Evolutionary conservation across 92 coral and sea anemone species (phyloP).

Genomic region (Bergia sp.): DNA sequence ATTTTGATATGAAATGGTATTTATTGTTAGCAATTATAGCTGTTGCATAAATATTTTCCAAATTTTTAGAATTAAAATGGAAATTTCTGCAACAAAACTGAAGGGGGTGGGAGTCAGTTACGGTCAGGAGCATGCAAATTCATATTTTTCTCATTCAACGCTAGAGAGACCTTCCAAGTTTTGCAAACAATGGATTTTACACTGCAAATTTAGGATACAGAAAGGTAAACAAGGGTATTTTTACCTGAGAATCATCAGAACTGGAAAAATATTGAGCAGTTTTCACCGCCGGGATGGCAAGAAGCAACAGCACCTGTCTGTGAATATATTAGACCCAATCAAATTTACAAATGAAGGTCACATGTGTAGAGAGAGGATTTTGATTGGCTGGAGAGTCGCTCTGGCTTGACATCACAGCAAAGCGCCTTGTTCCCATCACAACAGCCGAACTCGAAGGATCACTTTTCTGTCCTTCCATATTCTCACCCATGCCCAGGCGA

Average conservation of each 20-base stretch:
- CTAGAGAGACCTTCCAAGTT: slow-evolving; percentile 8
- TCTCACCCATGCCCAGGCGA: slow-evolving; percentile 9
- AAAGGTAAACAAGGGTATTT: slow-evolving; percentile 1
- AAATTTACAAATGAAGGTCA: slow-evolving; percentile 39
- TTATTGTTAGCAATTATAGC: background rate
- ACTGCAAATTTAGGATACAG: slow-evolving; percentile 18
- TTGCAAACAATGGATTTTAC: background rate
- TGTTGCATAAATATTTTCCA: background rate
- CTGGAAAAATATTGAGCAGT: slow-evolving; percentile 32
- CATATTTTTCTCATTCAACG: background rate
- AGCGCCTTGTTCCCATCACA: slow-evolving; percentile 72
- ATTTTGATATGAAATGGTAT: background rate
- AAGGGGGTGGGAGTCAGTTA: background rate
- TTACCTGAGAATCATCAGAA: slow-evolving; percentile 1
- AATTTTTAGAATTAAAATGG: too few species aligned
- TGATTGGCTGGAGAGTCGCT: slow-evolving; percentile 52
- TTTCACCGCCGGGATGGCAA: slow-evolving; percentile 41
- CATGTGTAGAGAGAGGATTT: slow-evolving; percentile 2
- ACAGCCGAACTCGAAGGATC: slow-evolving; percentile 63
- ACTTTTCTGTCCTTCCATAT: slow-evolving; percentile 37
- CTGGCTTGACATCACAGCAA: slow-evolving; percentile 66
- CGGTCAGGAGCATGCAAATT: background rate
- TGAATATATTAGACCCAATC: slow-evolving; percentile 51
- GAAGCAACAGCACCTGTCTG: slow-evolving; percentile 40
- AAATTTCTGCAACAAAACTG: background rate